Evolutionary conservation across 2,797 vertebrate genomes (phyloP).

Genomic region (Lithobates sylvaticus): DNA sequence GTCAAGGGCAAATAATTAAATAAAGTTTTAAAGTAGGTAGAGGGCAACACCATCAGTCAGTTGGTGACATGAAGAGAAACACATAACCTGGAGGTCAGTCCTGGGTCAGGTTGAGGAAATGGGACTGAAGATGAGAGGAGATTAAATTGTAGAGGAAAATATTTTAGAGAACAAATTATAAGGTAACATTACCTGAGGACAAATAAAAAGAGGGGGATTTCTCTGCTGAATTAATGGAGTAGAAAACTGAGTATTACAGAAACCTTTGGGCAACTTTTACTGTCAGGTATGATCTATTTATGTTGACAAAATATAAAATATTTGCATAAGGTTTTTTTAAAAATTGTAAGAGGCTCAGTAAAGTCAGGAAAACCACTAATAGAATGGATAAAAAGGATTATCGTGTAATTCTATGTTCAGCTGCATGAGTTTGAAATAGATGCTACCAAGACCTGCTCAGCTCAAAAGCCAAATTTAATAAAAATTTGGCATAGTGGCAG

Average conservation of each 20-base stretch:
- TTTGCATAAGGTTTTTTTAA: not conserved
- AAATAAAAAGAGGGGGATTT: not conserved
- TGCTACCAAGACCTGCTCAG: not conserved
- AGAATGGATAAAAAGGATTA: not conserved
- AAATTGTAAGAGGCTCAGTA: not conserved
- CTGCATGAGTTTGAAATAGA: not conserved
- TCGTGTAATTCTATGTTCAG: not conserved
- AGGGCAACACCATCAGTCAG: constrained; percentile 41
- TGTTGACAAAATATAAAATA: not conserved
- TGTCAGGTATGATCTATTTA: not conserved
- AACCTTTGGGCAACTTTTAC: not conserved
- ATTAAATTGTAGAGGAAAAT: constrained; percentile 11
- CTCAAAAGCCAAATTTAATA: not conserved
- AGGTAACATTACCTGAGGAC: not conserved
- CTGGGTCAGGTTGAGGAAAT: constrained; percentile 35
- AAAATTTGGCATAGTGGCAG: not conserved
- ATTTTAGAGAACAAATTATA: constrained; percentile 12
- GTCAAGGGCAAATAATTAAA: constrained; percentile 38
- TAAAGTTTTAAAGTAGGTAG: constrained; percentile 28
- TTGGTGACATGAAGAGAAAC: constrained; percentile 41
- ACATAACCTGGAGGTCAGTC: constrained; percentile 39
- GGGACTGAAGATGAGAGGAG: constrained; percentile 7
- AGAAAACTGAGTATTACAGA: not conserved
- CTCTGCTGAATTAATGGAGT: not conserved
- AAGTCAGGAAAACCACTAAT: not conserved